Percentiles rank a stretch among this genome's conserved stretches.
phyloP scores from a whole-genome alignment of 2,797 vertebrate genomes.

The Podarcis siculus region DNA sequence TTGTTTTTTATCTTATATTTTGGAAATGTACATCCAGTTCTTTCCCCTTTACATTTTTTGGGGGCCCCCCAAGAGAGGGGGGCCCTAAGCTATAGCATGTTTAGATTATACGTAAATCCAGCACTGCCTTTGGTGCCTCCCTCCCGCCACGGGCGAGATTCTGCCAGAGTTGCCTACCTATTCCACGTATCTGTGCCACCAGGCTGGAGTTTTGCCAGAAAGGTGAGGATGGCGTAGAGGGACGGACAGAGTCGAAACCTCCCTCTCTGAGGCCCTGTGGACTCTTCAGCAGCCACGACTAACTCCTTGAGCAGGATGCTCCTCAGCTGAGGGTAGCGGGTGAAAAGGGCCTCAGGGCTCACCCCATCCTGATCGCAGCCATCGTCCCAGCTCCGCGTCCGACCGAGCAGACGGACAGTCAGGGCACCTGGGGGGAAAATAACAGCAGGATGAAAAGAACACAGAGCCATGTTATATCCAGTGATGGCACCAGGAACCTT shows the following conservation, averaged over 20 bases:
- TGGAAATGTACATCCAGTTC: too few relatives aligned
- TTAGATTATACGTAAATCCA: too few relatives aligned
- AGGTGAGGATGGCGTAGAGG: slow-evolving; percentile 86
- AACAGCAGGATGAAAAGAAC: not conserved
- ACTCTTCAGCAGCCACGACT: slow-evolving; percentile 62
- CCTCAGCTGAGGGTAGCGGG: slow-evolving; percentile 83
- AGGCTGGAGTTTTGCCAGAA: slow-evolving; percentile 89
- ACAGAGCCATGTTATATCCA: not conserved
- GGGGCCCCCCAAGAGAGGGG: too few relatives aligned
- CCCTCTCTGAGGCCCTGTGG: slow-evolving; percentile 48
- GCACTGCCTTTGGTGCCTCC: too few relatives aligned
- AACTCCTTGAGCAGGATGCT: slow-evolving; percentile 82
- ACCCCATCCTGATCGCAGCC: slow-evolving; percentile 75
- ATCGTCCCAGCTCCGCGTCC: slow-evolving; percentile 76
- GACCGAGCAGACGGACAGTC: slow-evolving; percentile 86
- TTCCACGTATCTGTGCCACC: slow-evolving; percentile 77
- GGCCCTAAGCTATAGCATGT: too few relatives aligned
- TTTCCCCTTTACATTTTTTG: too few relatives aligned
- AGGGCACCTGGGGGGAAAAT: slow-evolving; percentile 80
- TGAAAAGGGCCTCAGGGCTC: slow-evolving; percentile 84
- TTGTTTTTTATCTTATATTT: too few relatives aligned
- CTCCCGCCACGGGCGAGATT: not conserved
- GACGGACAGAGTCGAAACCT: slow-evolving; percentile 80
- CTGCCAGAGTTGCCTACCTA: slow-evolving; percentile 67
- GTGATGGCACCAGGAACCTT: too few relatives aligned